Evolutionary conservation across 2,888 invertebrate genomes (phyloP).

Genomic region (Isoperla grammatica): DNA sequence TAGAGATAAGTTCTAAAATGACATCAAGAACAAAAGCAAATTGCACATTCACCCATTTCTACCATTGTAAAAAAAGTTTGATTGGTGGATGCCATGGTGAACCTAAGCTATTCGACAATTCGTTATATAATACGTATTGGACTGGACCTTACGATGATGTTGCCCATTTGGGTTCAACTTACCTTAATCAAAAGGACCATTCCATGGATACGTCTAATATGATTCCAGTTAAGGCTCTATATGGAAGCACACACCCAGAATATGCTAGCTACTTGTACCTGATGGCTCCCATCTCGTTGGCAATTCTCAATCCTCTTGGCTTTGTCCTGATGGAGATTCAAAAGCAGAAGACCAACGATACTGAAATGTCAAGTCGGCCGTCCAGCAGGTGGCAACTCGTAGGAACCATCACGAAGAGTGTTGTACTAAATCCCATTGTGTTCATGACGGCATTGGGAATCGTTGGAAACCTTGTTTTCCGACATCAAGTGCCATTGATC

Average conservation of each 20-base stretch:
- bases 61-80: too few relatives aligned
- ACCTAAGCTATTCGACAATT: too few relatives aligned
- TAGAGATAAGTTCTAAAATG: too few relatives aligned
- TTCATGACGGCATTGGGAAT: slow-evolving; percentile 92
- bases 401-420: slow-evolving; percentile 53
- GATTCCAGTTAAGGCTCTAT: slow-evolving; percentile 78
- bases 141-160: too few relatives aligned
- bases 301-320: slow-evolving; percentile 86
- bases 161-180: too few relatives aligned
- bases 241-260: slow-evolving; percentile 78
- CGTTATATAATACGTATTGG: too few relatives aligned
- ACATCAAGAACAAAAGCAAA: too few relatives aligned
- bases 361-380: slow-evolving; percentile 6
- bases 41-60: too few relatives aligned
- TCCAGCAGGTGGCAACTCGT: slow-evolving; percentile 12
- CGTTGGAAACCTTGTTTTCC: slow-evolving; percentile 73
- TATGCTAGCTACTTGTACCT: slow-evolving; percentile 87
- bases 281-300: slow-evolving; percentile 89
- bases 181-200: too few relatives aligned
- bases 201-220: too few relatives aligned
- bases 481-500: slow-evolving; percentile 68
- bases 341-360: slow-evolving; percentile 44
- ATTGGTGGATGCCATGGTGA: too few relatives aligned
- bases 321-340: slow-evolving; percentile 84
- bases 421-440: slow-evolving; percentile 82